Percentiles rank a stretch among this genome's conserved stretches.
Conservation (phyloP, 2,113 vertebrate species). For the Canis aureus region DNA sequence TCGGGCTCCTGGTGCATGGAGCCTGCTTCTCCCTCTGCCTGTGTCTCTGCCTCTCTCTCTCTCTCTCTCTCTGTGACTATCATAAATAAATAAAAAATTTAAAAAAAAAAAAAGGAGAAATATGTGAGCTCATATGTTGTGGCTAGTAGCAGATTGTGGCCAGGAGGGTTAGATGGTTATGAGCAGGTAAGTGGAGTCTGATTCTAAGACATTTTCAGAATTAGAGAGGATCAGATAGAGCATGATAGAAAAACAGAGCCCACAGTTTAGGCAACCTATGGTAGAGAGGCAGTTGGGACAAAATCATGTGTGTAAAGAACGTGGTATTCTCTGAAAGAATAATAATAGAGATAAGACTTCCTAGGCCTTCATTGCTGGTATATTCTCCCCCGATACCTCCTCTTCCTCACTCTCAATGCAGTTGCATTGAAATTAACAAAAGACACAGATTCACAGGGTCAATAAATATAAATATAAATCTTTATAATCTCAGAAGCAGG, state of each 20-base stretch:
- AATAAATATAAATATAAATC: background rate
- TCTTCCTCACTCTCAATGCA: background rate
- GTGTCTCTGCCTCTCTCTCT: too few species aligned
- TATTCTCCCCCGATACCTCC: too few species aligned
- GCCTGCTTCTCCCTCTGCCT: too few species aligned
- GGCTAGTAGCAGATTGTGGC: background rate
- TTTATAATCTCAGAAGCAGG: conserved; percentile 19
- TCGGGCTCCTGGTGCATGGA: too few species aligned
- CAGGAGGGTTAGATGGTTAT: background rate
- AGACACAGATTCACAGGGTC: background rate
- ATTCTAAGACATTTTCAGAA: conserved; percentile 25
- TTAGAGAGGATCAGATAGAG: background rate
- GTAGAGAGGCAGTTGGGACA: background rate
- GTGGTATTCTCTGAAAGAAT: background rate
- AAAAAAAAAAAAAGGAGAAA: conserved; percentile 32
- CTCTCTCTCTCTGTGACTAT: too few species aligned
- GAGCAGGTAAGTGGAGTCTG: background rate
- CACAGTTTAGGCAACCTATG: conserved; percentile 28
- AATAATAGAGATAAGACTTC: too few species aligned
- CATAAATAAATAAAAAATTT: too few species aligned
- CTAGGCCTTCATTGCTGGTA: too few species aligned
- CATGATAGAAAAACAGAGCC: background rate
- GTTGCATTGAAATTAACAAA: conserved; percentile 45
- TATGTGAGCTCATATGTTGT: background rate
- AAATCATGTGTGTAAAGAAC: conserved; percentile 8